phyloP scores from a whole-genome alignment of 2,113 vertebrate genomes.

The Colius striatus region DNA sequence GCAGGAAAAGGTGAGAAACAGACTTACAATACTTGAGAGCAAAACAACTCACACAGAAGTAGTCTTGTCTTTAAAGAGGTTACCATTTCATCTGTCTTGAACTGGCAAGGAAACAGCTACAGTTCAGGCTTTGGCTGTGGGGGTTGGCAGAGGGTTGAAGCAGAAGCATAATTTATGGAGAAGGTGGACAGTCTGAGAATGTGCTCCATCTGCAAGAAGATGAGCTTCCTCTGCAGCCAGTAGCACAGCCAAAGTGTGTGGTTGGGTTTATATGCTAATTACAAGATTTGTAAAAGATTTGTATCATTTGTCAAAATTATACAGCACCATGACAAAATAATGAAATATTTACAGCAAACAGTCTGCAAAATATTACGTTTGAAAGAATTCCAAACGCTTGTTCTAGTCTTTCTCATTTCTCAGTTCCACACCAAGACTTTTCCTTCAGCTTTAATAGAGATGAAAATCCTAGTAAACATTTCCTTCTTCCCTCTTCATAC shows the following conservation, averaged over 20 bases:
- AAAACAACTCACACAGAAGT: neutral
- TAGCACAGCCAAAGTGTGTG: fast-evolving
- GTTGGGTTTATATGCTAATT: neutral
- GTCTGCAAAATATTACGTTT: neutral
- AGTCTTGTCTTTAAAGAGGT: neutral
- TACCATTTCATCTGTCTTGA: neutral
- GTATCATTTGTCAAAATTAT: neutral
- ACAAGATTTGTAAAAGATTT: neutral
- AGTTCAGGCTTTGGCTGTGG: neutral
- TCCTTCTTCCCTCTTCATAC: neutral
- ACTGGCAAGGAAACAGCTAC: neutral
- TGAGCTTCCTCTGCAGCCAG: neutral
- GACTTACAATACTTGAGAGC: fast-evolving
- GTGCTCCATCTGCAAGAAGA: neutral
- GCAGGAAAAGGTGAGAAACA: fast-evolving
- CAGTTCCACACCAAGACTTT: neutral
- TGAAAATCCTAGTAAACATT: neutral
- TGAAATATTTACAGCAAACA: neutral
- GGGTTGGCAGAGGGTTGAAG: neutral
- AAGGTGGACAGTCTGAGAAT: neutral
- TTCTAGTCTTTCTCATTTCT: neutral
- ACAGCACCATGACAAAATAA: neutral
- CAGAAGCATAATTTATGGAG: neutral
- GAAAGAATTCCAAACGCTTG: neutral
- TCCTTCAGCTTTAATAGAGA: neutral